These are phyloP conservation scores for Sinonovacula constricta DNA, from an alignment of 1,140 invertebrate species.

Conservation along the genomic window DNA sequence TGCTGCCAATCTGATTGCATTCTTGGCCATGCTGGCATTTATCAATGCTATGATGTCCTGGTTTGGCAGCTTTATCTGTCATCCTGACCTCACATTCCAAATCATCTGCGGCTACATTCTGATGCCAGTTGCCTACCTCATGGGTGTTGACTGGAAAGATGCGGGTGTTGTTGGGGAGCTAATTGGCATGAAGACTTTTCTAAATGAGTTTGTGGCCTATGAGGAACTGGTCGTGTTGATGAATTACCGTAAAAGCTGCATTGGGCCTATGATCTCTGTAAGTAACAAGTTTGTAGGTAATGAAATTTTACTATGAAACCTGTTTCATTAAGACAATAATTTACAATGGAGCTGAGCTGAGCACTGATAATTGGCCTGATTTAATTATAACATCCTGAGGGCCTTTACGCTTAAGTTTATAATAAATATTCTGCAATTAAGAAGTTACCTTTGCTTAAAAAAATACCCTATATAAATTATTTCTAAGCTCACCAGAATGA, in stretches of 20 bases:
- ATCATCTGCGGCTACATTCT: constrained; percentile 75
- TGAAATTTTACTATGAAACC: too few relatives aligned
- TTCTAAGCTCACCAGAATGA: too few relatives aligned
- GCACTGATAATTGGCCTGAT: too few relatives aligned
- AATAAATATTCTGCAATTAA: too few relatives aligned
- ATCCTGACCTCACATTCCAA: constrained; percentile 75
- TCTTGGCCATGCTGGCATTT: constrained; percentile 91
- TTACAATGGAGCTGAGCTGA: too few relatives aligned
- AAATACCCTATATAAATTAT: too few relatives aligned
- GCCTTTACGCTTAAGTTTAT: too few relatives aligned
- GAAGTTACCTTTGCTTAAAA: too few relatives aligned
- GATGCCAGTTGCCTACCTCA: constrained; percentile 76
- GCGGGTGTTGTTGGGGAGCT: constrained; percentile 74
- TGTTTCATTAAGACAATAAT: too few relatives aligned
- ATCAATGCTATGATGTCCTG: constrained; percentile 89
- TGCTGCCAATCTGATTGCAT: constrained; percentile 94
- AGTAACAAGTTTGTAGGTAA: too few relatives aligned
- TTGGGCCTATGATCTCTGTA: constrained; percentile 59
- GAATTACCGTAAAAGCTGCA: constrained; percentile 54
- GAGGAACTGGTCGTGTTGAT: constrained; percentile 65
- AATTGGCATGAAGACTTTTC: constrained; percentile 77
- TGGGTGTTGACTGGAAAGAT: constrained; percentile 75
- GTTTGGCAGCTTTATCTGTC: constrained; percentile 87
- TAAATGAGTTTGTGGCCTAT: constrained; percentile 79
- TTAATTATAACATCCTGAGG: too few relatives aligned